These are phyloP conservation scores for Sternotherus odoratus DNA, from an alignment of 2,797 vertebrate species.

Conservation along the genomic window DNA sequence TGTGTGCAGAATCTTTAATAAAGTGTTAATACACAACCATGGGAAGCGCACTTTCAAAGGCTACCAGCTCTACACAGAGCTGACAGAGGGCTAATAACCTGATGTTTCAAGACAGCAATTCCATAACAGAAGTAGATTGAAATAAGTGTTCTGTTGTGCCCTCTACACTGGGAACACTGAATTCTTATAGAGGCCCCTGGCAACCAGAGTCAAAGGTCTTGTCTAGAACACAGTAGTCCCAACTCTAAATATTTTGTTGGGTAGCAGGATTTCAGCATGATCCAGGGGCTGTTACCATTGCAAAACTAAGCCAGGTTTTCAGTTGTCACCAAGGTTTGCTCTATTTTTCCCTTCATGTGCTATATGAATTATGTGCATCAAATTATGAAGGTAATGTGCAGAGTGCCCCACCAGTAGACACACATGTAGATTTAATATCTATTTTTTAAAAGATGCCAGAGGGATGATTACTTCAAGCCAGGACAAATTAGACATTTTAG, in stretches of 20 bases:
- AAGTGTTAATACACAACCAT: background rate
- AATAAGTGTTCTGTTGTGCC: background rate
- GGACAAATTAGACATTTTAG: too few species aligned
- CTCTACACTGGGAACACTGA: background rate
- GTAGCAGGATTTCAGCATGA: fast-evolving
- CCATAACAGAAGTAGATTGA: background rate
- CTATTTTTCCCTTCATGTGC: too few species aligned
- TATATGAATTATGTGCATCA: too few species aligned
- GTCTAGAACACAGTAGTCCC: background rate
- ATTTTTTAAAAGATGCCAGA: too few species aligned
- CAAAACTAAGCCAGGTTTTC: too few species aligned
- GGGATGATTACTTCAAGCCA: too few species aligned
- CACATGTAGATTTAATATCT: too few species aligned
- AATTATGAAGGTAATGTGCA: fast-evolving
- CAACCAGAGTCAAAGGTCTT: background rate
- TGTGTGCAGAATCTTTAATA: background rate
- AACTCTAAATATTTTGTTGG: background rate
- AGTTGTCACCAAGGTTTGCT: too few species aligned
- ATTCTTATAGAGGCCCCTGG: background rate
- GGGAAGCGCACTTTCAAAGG: background rate
- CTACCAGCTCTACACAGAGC: background rate
- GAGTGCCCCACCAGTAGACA: fast-evolving
- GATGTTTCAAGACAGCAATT: background rate
- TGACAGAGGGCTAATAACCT: background rate
- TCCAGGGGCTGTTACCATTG: fast-evolving